Conservation (phyloP, 2,113 vertebrate genomes). For the Loxodonta africana region DNA sequence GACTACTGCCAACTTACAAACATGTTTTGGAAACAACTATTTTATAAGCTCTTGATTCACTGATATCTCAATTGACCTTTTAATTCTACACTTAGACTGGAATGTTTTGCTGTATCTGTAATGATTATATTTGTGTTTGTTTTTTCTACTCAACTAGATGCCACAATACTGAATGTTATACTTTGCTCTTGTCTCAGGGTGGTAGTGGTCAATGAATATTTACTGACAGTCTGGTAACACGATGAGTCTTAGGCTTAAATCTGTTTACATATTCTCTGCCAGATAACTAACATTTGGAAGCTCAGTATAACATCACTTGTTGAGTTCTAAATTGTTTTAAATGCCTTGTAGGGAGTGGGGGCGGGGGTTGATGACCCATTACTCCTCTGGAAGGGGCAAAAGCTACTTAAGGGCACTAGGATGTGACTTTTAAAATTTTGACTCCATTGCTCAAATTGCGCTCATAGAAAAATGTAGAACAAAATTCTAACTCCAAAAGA, state of each 20-base stretch:
- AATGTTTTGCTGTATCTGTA: not conserved
- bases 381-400: not conserved
- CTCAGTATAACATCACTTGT: not conserved
- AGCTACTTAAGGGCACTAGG: not conserved
- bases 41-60: not conserved
- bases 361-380: not conserved
- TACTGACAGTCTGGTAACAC: not conserved
- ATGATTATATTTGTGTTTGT: constrained; percentile 7
- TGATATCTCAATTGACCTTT: not conserved
- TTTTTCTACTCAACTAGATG: not conserved
- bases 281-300: not conserved
- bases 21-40: constrained; percentile 18
- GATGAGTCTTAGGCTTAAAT: not conserved
- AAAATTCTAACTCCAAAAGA: too few species aligned
- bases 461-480: not conserved
- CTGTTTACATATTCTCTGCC: not conserved
- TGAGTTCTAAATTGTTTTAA: not conserved
- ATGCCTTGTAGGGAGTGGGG: not conserved
- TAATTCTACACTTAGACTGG: not conserved
- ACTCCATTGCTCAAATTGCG: not conserved
- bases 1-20: not conserved
- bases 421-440: not conserved
- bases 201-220: constrained; percentile 16
- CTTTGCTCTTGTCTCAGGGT: not conserved
- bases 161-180: not conserved